These are phyloP conservation scores for Drosophila cracens DNA, from an alignment of 2,888 invertebrate species.

Conservation along the genomic window DNA sequence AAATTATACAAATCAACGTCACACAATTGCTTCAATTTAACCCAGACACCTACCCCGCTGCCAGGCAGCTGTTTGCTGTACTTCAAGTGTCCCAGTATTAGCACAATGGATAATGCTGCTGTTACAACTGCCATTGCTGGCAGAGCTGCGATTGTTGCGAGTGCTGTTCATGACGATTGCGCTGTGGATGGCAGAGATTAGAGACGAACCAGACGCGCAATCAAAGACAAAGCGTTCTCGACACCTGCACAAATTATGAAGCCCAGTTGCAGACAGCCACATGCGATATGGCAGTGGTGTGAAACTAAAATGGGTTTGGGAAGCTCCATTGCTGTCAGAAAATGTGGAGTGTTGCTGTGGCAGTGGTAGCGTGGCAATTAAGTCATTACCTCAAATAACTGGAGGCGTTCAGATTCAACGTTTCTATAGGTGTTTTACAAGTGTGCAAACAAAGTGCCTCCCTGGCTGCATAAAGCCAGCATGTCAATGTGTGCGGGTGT, in stretches of 20 bases:
- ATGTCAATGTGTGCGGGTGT: constrained; percentile 11
- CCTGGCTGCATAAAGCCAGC: constrained; percentile 60
- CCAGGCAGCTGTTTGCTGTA: constrained; percentile 45
- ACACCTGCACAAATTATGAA: constrained; percentile 79
- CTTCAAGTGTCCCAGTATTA: constrained; percentile 51
- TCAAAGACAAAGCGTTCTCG: constrained; percentile 76
- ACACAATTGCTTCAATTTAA: constrained; percentile 81
- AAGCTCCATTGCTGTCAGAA: neutral
- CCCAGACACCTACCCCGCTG: constrained; percentile 28
- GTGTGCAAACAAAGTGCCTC: constrained; percentile 73
- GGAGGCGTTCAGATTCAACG: constrained; percentile 45
- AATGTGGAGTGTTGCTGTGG: constrained; percentile 26
- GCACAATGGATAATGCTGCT: constrained; percentile 44
- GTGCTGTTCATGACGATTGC: constrained; percentile 42
- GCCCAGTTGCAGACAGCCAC: constrained; percentile 51
- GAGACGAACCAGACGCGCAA: constrained; percentile 70
- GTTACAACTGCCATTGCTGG: constrained; percentile 4
- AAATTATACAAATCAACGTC: constrained; percentile 80
- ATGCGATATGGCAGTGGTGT: constrained; percentile 15
- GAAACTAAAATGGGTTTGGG: neutral
- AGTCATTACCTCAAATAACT: constrained; percentile 76
- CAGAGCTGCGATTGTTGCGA: neutral
- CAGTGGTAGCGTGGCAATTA: constrained; percentile 65
- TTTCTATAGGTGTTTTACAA: constrained; percentile 74
- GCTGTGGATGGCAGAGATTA: constrained; percentile 74